A percentile compares a stretch with the other conserved stretches of the same genome.
Conservation (phyloP, 2,888 invertebrate genomes). For the Luffia ferchaultella region DNA sequence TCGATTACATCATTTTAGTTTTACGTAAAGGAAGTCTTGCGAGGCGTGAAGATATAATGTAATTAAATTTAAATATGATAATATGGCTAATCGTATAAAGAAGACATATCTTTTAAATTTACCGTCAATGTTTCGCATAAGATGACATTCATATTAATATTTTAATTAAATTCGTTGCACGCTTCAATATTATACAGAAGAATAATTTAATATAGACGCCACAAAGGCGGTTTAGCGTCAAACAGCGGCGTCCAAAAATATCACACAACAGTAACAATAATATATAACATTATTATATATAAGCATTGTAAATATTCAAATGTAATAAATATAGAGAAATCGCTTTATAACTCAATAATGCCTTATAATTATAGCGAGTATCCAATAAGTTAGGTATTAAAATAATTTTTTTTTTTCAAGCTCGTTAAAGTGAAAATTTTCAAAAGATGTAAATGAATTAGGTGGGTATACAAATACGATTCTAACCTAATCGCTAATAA, state of each 20-base stretch:
- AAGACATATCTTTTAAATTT: neutral
- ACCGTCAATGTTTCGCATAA: neutral
- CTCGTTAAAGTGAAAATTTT: slow-evolving; percentile 49
- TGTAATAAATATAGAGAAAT: slow-evolving; percentile 29
- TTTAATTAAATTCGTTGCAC: neutral
- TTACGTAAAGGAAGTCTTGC: slow-evolving; percentile 50
- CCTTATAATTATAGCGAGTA: slow-evolving; percentile 51
- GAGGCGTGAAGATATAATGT: slow-evolving; percentile 31
- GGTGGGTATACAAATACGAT: slow-evolving; percentile 12
- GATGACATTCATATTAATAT: neutral
- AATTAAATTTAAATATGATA: neutral
- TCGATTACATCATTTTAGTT: slow-evolving; percentile 40
- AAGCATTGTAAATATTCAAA: slow-evolving; percentile 62
- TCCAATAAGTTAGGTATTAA: slow-evolving; percentile 41
- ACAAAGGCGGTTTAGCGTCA: neutral
- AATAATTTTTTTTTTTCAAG: slow-evolving; percentile 57
- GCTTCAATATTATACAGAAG: no score
- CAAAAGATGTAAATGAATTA: slow-evolving; percentile 28
- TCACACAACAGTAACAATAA: slow-evolving; percentile 56
- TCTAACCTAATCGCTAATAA: slow-evolving; percentile 49
- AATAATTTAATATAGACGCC: neutral
- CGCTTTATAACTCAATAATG: slow-evolving; percentile 43
- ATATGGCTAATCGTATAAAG: neutral
- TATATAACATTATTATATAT: slow-evolving; percentile 56
- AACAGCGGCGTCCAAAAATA: slow-evolving; percentile 61